Evolutionary conservation across 2,888 invertebrate genomes (phyloP).

Genomic region (Chalcis sispes): DNA sequence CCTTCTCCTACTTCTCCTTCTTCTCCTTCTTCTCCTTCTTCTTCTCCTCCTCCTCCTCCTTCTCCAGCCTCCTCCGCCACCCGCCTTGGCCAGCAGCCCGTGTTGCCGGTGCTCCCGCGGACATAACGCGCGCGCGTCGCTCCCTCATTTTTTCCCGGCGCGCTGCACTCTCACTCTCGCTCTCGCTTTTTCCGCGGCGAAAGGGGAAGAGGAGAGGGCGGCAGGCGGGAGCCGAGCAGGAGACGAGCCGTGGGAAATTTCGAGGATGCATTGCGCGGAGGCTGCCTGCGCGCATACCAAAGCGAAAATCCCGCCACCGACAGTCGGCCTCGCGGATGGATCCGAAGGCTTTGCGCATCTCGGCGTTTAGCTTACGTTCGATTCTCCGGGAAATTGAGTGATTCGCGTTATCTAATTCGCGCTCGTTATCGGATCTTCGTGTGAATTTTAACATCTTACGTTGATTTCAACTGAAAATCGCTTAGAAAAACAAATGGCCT

Average conservation of each 20-base stretch:
- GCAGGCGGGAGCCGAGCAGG: neutral
- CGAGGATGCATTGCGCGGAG: conserved; percentile 35
- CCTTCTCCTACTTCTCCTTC: conserved; percentile 3
- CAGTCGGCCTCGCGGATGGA: too few species aligned
- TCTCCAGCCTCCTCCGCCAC: too few species aligned
- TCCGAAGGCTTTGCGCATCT: too few species aligned
- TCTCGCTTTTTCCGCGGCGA: neutral
- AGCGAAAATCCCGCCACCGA: conserved; percentile 9
- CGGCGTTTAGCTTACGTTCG: too few species aligned
- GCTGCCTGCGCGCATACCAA: conserved; percentile 38
- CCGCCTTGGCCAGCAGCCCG: neutral
- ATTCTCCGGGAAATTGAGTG: too few species aligned
- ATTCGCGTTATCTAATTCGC: too few species aligned
- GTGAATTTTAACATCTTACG: too few species aligned
- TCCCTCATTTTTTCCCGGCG: too few species aligned
- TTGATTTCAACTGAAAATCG: too few species aligned
- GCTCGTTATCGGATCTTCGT: too few species aligned
- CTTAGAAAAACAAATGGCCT: too few species aligned
- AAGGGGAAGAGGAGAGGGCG: neutral
- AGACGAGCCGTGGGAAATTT: conserved; percentile 56
- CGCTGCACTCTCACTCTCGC: conserved; percentile 49
- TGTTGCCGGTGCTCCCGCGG: conserved; percentile 9
- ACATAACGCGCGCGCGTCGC: conserved; percentile 19
- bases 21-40: neutral
- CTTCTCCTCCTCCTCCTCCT: neutral